Evolutionary conservation across 2,113 vertebrate genomes (phyloP), one percentile per base, ranked within the genome.

Genomic region (Phylloscopus trochiloides): DNA sequence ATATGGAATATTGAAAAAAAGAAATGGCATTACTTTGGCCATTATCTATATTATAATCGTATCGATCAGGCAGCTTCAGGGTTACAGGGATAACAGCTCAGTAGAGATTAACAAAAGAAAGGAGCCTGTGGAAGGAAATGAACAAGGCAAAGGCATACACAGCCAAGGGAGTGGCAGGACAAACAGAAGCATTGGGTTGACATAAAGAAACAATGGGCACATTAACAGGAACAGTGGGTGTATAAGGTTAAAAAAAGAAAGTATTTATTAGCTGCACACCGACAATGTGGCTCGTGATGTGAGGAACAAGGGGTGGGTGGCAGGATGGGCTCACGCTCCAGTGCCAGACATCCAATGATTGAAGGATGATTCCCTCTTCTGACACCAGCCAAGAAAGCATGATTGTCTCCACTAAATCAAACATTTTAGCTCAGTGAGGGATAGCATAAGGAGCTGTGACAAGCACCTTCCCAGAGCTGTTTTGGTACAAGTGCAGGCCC

Each of bases 131-230:
- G 52, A 71, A 86, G 83, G 88, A 94, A 95, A 51, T 8, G 40
- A 88, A n/a, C 32, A 3, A 51, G 38, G 58, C 22, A 80, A 94
- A 94, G 88, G 79, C 88, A n/a, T 25, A 80, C 63, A 9, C 0
- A 1, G 83, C n/a, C 1, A 2, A 89, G 94, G 95, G 96, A 94
- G 96, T 20, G 94, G 92, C 95, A 96, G 79, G 95, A 72, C 89
- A 97, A 96, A 97, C 95, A 96, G 62, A 65, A 75, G 55, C 73
- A 59, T 57, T 4, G 9, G 51, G 83, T 43, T 94, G 89, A 86
- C 80, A 88, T 42, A 63, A 74, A 63, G 84, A 74, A 95, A 95
- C 94, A 95, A 95, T 96, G 83, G 80, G 86, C 43, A 65, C 83
- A 8, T 84, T 95, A 94, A 79, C 16, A 15, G n/a, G 80, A 89